Evolutionary conservation across 2,888 invertebrate species (phyloP).

Genomic region (Drosophila subquinaria): DNA sequence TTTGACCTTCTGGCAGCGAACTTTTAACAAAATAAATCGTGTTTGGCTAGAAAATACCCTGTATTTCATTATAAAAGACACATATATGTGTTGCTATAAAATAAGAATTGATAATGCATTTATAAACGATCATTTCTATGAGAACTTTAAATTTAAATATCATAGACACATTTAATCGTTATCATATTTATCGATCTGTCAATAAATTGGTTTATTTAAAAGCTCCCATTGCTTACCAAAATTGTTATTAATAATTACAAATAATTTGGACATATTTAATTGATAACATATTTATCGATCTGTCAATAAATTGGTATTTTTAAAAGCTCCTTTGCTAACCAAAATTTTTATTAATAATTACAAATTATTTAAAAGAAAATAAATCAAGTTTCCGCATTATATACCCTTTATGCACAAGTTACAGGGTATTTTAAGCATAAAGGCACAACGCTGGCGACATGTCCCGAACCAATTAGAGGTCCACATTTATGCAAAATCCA

Average conservation of each 20-base stretch:
- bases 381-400: background rate
- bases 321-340: too few species aligned
- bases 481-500: slow-evolving; percentile 39
- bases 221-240: background rate
- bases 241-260: background rate
- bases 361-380: too few species aligned
- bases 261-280: too few species aligned
- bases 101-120: background rate
- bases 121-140: background rate
- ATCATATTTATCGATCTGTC: background rate
- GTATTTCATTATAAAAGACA: background rate
- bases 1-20: background rate
- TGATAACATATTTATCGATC: too few species aligned
- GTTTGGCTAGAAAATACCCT: slow-evolving; percentile 7
- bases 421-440: slow-evolving; percentile 18
- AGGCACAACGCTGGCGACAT: slow-evolving; percentile 9
- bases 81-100: background rate
- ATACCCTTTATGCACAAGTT: background rate
- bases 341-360: background rate
- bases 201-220: background rate
- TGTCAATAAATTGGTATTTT: too few species aligned
- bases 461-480: slow-evolving; percentile 50
- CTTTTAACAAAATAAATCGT: background rate
- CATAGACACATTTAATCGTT: background rate
- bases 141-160: too few species aligned